These are phyloP conservation scores for Archilochus colubris DNA, from an alignment of 2,113 vertebrate species.

Conservation along the genomic window DNA sequence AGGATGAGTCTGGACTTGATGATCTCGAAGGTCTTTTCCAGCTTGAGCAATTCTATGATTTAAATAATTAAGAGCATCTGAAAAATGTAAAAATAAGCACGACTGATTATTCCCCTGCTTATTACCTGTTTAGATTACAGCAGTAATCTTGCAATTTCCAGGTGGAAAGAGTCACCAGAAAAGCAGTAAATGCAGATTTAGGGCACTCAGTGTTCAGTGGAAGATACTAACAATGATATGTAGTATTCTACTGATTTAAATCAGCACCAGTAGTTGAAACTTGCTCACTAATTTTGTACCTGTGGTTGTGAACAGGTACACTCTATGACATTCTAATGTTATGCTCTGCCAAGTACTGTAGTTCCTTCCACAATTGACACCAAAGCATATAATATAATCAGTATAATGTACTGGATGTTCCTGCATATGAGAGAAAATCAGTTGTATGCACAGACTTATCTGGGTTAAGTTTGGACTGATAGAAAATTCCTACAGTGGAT, in stretches of 20 bases:
- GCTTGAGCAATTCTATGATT: too few species aligned
- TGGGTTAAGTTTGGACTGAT: not conserved
- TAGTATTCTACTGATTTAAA: not conserved
- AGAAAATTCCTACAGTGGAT: not conserved
- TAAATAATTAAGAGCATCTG: not conserved
- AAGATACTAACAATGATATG: not conserved
- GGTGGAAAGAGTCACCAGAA: not conserved
- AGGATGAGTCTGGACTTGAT: too few species aligned
- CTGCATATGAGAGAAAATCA: not conserved
- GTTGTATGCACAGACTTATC: accelerated
- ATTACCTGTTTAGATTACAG: not conserved
- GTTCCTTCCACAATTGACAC: not conserved
- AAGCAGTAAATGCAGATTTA: not conserved
- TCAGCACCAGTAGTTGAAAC: not conserved
- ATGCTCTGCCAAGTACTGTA: not conserved
- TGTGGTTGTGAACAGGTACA: not conserved
- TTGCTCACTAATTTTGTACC: not conserved
- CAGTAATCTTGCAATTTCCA: not conserved
- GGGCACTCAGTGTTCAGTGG: not conserved
- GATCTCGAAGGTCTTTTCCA: too few species aligned
- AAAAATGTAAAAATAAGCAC: not conserved
- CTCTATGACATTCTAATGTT: not conserved
- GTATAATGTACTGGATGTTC: not conserved
- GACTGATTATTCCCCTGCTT: not conserved
- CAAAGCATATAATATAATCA: not conserved